Evolutionary conservation across 2,797 vertebrate species (phyloP).

Genomic region (Rhinatrema bivittatum): DNA sequence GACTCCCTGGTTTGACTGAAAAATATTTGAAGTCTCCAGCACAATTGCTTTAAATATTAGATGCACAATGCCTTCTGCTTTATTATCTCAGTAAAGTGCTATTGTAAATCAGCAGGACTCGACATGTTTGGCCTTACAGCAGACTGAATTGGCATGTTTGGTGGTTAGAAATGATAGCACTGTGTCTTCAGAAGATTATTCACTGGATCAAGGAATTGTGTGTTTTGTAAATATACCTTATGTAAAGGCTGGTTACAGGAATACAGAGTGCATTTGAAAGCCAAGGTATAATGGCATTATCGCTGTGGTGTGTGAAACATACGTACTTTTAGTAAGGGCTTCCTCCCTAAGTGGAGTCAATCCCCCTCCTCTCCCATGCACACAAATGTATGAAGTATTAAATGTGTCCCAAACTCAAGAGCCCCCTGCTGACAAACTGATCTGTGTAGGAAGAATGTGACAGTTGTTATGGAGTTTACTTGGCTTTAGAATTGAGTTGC

Average conservation of each 20-base stretch:
- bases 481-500: no score
- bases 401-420: no score
- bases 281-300: constrained; percentile 7
- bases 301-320: background rate
- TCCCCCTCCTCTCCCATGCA: no score
- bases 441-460: no score
- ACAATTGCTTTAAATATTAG: constrained; percentile 29
- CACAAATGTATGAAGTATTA: no score
- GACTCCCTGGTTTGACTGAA: constrained; percentile 14
- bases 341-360: no score
- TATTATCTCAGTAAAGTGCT: constrained; percentile 24
- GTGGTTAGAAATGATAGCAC: constrained; percentile 18
- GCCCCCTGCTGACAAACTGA: no score
- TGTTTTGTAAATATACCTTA: background rate
- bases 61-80: constrained; percentile 25
- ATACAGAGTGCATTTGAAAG: constrained; percentile 13
- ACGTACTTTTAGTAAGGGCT: background rate
- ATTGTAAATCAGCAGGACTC: constrained; percentile 37
- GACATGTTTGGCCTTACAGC: constrained; percentile 34
- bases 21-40: constrained; percentile 13
- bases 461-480: no score
- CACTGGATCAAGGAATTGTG: constrained; percentile 18
- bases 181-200: constrained; percentile 11
- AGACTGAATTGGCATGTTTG: constrained; percentile 20
- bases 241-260: constrained; percentile 8